Evolutionary conservation across 2,113 vertebrate genomes (phyloP).

Genomic region (Herpetotheres cachinnans): DNA sequence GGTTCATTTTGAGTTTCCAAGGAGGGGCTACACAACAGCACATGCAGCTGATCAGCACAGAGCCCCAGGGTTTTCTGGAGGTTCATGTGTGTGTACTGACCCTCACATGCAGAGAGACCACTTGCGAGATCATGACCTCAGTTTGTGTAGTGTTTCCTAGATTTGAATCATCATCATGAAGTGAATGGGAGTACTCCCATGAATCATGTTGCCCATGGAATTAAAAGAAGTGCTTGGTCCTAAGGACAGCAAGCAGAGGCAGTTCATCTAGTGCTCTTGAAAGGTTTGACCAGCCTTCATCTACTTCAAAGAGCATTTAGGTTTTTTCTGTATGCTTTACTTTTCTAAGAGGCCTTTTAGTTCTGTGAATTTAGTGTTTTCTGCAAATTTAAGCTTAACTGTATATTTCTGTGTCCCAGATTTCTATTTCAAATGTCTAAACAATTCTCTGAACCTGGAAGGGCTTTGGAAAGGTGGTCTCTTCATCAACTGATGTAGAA

Average conservation of each 20-base stretch:
- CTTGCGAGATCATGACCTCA: not conserved
- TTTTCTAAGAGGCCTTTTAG: not conserved
- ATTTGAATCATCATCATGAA: not conserved
- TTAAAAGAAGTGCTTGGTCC: not conserved
- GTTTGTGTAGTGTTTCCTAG: too few relatives aligned
- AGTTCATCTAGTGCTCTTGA: not conserved
- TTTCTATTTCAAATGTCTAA: not conserved
- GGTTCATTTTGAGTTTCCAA: not conserved
- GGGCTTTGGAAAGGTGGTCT: not conserved
- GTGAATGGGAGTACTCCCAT: not conserved
- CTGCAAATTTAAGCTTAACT: not conserved
- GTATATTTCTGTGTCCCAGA: not conserved
- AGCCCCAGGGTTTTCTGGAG: not conserved
- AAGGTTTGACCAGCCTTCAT: not conserved
- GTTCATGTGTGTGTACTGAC: not conserved
- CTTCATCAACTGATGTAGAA: not conserved
- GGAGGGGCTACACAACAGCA: not conserved
- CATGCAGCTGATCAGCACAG: not conserved
- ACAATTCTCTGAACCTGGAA: not conserved
- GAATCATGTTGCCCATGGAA: not conserved
- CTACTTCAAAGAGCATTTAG: not conserved
- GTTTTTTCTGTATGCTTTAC: not conserved
- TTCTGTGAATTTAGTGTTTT: not conserved
- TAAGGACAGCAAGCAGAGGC: not conserved
- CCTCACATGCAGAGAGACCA: not conserved